These are phyloP conservation scores for Antedon mediterranea DNA, from an alignment of 53 echinoderm and acorn worm species.

Conservation along the genomic window DNA sequence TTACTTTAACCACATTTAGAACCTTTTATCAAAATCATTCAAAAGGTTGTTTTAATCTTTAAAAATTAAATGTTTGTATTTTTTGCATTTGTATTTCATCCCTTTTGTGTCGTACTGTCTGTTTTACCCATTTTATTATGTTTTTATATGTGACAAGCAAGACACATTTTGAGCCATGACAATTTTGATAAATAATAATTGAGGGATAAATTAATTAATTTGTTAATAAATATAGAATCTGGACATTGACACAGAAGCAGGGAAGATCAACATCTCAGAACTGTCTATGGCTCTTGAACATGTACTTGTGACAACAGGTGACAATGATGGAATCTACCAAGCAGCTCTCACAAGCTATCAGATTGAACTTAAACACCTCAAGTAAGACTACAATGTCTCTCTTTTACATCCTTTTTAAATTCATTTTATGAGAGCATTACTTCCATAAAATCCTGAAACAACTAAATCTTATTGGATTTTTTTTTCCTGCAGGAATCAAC, in stretches of 20 bases:
- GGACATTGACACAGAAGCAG: conserved; percentile 58
- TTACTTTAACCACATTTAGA: no score
- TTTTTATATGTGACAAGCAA: no score
- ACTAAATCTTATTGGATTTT: not conserved
- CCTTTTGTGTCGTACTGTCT: no score
- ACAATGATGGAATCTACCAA: conserved; percentile 77
- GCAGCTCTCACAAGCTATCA: conserved; percentile 80
- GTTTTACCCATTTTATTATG: no score
- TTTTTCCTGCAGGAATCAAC: conserved; percentile 26
- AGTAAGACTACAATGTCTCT: conserved; percentile 44
- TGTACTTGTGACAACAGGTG: conserved; percentile 50
- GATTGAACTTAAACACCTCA: conserved; percentile 73
- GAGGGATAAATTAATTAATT: no score
- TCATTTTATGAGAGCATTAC: no score
- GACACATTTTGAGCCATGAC: not conserved
- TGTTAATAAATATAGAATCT: conserved; percentile 40
- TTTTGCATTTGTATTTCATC: no score
- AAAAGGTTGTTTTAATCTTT: no score
- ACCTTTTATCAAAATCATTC: no score
- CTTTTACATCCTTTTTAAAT: no score
- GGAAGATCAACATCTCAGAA: conserved; percentile 63
- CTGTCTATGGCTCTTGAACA: conserved; percentile 68
- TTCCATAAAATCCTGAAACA: no score
- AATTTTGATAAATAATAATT: not conserved
- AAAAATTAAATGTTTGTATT: no score